Percentiles rank a stretch among this genome's conserved stretches.
phyloP scores from a whole-genome alignment of 2,888 invertebrate genomes.

The Drosophila anceps region DNA sequence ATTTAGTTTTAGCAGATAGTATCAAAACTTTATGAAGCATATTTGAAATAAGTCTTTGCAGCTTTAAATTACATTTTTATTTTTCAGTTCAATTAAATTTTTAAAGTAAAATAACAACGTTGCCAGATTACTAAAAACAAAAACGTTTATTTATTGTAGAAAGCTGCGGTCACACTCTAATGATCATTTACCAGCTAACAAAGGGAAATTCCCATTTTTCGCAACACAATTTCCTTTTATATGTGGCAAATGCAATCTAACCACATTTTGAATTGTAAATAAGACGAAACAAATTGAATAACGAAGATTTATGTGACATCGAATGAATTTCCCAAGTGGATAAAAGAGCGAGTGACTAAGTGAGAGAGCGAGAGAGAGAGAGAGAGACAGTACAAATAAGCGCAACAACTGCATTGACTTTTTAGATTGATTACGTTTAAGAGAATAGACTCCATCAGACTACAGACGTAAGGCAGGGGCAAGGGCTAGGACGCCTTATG shows the following conservation, averaged over 20 bases:
- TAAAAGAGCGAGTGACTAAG: background rate
- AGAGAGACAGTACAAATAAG: background rate
- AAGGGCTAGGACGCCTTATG: background rate
- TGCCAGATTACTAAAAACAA: background rate
- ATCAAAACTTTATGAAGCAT: background rate
- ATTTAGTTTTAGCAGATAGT: background rate
- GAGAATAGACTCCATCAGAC: slow-evolving; percentile 1
- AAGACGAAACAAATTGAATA: slow-evolving; percentile 31
- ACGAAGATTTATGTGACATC: slow-evolving; percentile 28
- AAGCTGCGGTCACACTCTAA: background rate
- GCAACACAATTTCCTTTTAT: background rate
- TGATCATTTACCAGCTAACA: background rate
- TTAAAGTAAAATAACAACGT: background rate
- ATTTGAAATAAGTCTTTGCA: background rate
- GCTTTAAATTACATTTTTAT: background rate
- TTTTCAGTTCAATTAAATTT: too few relatives aligned
- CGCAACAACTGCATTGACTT: slow-evolving; percentile 10
- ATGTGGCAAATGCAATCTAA: slow-evolving; percentile 1
- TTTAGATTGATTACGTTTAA: slow-evolving; percentile 42
- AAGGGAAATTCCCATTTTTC: slow-evolving; percentile 6
- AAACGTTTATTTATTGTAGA: background rate
- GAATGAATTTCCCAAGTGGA: slow-evolving; percentile 36
- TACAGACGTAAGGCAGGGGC: background rate
- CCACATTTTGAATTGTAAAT: slow-evolving; percentile 26
- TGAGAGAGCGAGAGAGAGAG: background rate